phyloP scores from a whole-genome alignment of 1,140 invertebrate genomes.

The Physella acuta region DNA sequence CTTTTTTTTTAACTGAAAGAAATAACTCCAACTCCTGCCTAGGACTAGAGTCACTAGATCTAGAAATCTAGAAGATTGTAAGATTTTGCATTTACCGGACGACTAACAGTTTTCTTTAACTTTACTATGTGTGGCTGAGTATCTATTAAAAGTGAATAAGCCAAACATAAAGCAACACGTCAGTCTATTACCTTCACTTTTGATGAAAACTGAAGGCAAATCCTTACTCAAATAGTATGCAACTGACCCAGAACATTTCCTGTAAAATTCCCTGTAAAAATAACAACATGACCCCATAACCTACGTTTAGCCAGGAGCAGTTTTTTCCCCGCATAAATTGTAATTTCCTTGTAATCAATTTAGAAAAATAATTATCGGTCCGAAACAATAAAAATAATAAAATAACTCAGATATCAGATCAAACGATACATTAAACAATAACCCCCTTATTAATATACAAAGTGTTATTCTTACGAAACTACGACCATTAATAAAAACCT shows the following conservation, averaged over 20 bases:
- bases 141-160: not conserved
- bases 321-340: not conserved
- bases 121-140: not conserved
- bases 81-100: no score
- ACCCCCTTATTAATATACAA: no score
- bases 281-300: conserved; percentile 19
- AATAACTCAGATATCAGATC: not conserved
- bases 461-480: no score
- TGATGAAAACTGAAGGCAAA: no score
- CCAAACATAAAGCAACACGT: conserved; percentile 16
- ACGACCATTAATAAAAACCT: no score
- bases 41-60: not conserved
- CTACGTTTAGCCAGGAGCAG: not conserved
- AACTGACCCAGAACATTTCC: conserved; percentile 12
- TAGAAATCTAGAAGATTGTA: no score
- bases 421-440: no score
- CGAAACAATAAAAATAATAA: not conserved
- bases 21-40: not conserved
- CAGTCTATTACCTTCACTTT: not conserved
- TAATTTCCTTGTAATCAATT: not conserved
- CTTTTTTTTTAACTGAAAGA: not conserved
- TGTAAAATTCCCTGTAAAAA: conserved; percentile 11
- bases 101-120: no score
- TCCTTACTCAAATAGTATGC: not conserved
- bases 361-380: not conserved